Conservation (phyloP, 2,797 vertebrate species). For the Ispidina lecontei region DNA sequence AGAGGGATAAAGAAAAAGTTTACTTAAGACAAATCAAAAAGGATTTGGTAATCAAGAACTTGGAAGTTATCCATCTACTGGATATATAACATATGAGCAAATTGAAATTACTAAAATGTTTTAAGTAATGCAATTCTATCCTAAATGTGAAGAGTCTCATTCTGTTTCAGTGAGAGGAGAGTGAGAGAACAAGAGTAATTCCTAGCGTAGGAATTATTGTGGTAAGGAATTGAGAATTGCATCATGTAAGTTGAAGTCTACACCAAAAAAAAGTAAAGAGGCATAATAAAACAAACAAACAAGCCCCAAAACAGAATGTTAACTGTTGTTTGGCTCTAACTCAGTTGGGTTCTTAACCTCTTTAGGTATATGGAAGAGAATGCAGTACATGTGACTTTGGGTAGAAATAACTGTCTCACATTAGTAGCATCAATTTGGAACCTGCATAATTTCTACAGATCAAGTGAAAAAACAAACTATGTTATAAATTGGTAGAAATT, state of each 20-base stretch:
- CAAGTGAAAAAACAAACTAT: constrained; percentile 61
- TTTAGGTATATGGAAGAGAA: constrained; percentile 13
- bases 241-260: constrained; percentile 16
- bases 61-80: constrained; percentile 49
- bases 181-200: constrained; percentile 1
- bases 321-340: constrained; percentile 35
- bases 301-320: not conserved
- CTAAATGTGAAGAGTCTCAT: constrained; percentile 38
- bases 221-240: constrained; percentile 7
- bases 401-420: constrained; percentile 15
- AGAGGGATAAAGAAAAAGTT: constrained; percentile 32
- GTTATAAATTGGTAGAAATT: constrained; percentile 47
- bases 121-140: constrained; percentile 55
- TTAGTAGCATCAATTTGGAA: constrained; percentile 45
- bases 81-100: constrained; percentile 53
- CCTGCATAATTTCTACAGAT: constrained; percentile 40
- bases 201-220: not conserved
- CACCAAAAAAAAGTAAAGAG: constrained; percentile 48
- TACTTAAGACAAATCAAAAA: constrained; percentile 59
- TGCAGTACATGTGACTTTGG: not conserved
- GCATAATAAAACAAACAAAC: constrained; percentile 25
- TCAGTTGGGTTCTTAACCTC: constrained; percentile 16
- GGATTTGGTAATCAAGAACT: constrained; percentile 65
- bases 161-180: constrained; percentile 13
- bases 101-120: constrained; percentile 36